These are phyloP conservation scores for Platyrinchus mystaceus DNA, from an alignment of 2,797 vertebrate genomes.

Conservation along the genomic window DNA sequence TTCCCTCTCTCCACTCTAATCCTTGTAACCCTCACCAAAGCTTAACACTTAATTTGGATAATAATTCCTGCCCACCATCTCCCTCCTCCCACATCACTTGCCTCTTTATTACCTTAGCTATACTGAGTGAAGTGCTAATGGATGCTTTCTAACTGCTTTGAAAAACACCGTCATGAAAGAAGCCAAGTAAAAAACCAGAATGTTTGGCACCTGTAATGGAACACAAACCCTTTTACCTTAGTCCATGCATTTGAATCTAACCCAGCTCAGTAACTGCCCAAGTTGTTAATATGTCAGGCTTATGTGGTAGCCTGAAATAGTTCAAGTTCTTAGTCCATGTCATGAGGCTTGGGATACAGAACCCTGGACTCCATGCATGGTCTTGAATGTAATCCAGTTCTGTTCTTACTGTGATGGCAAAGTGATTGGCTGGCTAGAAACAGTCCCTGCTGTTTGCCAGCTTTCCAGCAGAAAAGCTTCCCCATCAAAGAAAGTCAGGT, in stretches of 20 bases:
- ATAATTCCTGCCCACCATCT: slow-evolving; percentile 28
- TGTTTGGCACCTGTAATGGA: not conserved
- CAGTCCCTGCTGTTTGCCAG: not conserved
- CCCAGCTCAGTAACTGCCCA: slow-evolving; percentile 20
- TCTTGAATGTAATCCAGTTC: not conserved
- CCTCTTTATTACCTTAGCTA: slow-evolving; percentile 39
- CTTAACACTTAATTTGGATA: slow-evolving; percentile 65
- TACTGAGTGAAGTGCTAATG: not conserved
- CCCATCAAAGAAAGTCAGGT: not conserved
- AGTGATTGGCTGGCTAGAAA: not conserved
- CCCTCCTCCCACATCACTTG: slow-evolving; percentile 4
- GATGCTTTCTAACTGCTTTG: slow-evolving; percentile 20
- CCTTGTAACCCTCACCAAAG: slow-evolving; percentile 43
- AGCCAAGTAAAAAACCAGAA: slow-evolving; percentile 9
- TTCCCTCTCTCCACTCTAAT: slow-evolving; percentile 45
- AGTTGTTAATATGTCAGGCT: slow-evolving; percentile 21
- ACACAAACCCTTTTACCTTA: slow-evolving; percentile 42
- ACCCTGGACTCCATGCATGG: not conserved
- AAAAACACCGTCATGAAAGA: not conserved
- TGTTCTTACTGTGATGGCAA: not conserved
- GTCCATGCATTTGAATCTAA: not conserved
- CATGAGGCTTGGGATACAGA: not conserved
- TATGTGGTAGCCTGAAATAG: slow-evolving; percentile 43
- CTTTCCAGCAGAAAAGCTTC: not conserved
- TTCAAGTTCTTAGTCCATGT: not conserved